Conservation (phyloP, 2,113 vertebrate species). For the Catharus fuscescens region DNA sequence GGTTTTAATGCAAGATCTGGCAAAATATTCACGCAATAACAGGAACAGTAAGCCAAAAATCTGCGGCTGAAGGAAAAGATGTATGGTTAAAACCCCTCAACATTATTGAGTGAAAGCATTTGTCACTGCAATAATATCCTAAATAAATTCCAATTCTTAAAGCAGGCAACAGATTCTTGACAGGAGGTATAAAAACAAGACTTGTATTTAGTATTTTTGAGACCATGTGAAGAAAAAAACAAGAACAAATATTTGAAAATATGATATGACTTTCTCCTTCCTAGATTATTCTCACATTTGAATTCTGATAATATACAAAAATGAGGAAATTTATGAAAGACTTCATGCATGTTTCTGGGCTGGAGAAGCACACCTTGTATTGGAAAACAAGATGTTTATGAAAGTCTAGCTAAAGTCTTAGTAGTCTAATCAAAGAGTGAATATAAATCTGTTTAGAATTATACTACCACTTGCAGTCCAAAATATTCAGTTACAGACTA, state of each 20-base stretch:
- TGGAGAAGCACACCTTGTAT: background rate
- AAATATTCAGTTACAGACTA: background rate
- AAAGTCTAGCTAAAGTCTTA: background rate
- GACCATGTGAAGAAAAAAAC: background rate
- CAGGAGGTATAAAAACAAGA: background rate
- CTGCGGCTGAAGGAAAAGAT: background rate
- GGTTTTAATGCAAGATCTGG: background rate
- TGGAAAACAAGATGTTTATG: background rate
- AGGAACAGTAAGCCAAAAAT: background rate
- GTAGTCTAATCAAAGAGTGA: background rate
- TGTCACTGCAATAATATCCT: background rate
- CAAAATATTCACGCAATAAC: background rate
- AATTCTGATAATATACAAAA: background rate
- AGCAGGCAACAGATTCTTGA: background rate
- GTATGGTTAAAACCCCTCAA: background rate
- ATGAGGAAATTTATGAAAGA: background rate
- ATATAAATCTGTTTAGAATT: background rate
- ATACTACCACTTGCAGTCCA: background rate
- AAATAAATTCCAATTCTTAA: background rate
- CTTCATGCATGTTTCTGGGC: background rate
- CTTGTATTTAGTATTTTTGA: background rate
- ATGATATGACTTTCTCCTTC: rapidly evolving
- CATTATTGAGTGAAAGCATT: background rate
- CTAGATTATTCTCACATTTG: background rate
- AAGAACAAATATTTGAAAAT: background rate